Conservation (phyloP, 1,140 invertebrate species). For the Drosophila equinoxialis region DNA sequence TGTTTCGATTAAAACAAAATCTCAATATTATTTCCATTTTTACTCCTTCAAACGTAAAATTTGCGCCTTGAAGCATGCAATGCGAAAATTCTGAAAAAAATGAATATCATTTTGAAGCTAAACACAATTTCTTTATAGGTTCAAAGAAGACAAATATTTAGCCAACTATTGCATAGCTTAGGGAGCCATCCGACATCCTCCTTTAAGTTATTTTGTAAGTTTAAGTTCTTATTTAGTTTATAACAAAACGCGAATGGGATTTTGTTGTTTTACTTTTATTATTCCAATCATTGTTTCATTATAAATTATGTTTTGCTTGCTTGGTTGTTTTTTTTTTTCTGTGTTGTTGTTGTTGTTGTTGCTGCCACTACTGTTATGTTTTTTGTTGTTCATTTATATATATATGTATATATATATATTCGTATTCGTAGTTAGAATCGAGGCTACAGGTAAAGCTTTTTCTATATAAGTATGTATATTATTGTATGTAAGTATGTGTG, state of each 20-base stretch:
- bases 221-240: not conserved
- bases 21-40: no score
- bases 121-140: no score
- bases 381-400: slow-evolving; percentile 19
- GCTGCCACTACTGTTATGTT: slow-evolving; percentile 20
- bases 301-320: slow-evolving; percentile 62
- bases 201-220: no score
- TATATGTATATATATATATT: not conserved
- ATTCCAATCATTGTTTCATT: slow-evolving; percentile 56
- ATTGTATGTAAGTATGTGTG: slow-evolving; percentile 27
- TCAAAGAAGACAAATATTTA: no score
- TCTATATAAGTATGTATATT: slow-evolving; percentile 35
- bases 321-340: slow-evolving; percentile 12
- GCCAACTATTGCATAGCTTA: no score
- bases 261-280: slow-evolving; percentile 57
- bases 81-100: no score
- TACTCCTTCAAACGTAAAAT: no score
- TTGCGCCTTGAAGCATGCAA: no score
- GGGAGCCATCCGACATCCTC: no score
- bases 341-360: slow-evolving; percentile 5
- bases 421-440: slow-evolving; percentile 27
- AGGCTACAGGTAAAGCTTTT: slow-evolving; percentile 54
- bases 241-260: not conserved
- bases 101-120: no score
- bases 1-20: no score